phyloP scores from a whole-genome alignment of 2,888 invertebrate genomes.

The Diarsia dahlii region DNA sequence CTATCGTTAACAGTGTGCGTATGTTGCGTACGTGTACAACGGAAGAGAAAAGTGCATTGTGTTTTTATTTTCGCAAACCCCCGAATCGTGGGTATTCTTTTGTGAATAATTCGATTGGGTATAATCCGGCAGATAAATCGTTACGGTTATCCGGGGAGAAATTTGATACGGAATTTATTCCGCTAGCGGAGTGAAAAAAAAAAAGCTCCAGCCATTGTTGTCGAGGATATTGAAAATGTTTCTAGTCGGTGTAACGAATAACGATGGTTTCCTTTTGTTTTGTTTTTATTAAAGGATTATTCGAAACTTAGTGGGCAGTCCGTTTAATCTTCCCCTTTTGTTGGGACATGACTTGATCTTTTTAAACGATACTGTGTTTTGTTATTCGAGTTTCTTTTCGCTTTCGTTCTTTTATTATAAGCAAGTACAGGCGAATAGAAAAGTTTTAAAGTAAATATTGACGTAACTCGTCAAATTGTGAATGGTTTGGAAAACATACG shows the following conservation, averaged over 20 bases:
- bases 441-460: conserved; percentile 81
- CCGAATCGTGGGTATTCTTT: conserved; percentile 67
- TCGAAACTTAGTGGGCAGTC: conserved; percentile 79
- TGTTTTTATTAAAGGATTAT: conserved; percentile 82
- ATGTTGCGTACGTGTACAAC: conserved; percentile 76
- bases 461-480: conserved; percentile 77
- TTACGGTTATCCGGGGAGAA: conserved; percentile 75
- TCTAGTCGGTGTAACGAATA: conserved; percentile 77
- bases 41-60: conserved; percentile 85
- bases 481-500: conserved; percentile 77
- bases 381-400: conserved; percentile 73
- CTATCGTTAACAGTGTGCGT: conserved; percentile 83
- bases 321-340: conserved; percentile 78
- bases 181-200: conserved; percentile 76
- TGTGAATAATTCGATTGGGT: conserved; percentile 71
- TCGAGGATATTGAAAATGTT: conserved; percentile 86
- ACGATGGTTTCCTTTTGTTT: conserved; percentile 80
- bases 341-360: conserved; percentile 76
- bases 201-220: conserved; percentile 81
- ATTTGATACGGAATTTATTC: conserved; percentile 81
- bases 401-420: conserved; percentile 72
- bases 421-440: conserved; percentile 72
- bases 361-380: conserved; percentile 67
- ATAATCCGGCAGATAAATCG: conserved; percentile 73
- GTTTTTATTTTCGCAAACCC: conserved; percentile 70